phyloP scores from a whole-genome alignment of 2,888 invertebrate species.

The Cosmopolites sordidus region DNA sequence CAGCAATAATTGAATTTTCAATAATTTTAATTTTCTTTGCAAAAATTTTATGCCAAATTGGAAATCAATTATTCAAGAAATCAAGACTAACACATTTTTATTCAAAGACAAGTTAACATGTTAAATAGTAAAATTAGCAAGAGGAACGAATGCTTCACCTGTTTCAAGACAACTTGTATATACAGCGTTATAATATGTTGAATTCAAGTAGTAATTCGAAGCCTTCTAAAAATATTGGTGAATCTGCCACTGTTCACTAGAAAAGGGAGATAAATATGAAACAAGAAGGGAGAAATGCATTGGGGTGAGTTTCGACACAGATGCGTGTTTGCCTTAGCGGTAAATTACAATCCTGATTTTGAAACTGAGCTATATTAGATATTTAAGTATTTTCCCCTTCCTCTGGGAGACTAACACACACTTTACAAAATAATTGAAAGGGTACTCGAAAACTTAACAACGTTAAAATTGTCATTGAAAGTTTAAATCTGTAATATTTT shows the following conservation, averaged over 20 bases:
- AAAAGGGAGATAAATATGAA: constrained; percentile 6
- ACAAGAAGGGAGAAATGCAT: constrained; percentile 19
- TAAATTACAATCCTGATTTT: neutral
- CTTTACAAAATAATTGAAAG: neutral
- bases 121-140: too few species aligned
- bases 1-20: too few species aligned
- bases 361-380: neutral
- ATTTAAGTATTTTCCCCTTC: neutral
- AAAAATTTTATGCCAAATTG: too few species aligned
- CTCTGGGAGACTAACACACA: neutral
- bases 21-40: too few species aligned
- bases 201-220: neutral
- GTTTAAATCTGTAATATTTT: neutral
- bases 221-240: neutral
- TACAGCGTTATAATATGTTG: too few species aligned
- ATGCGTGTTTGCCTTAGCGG: constrained; percentile 2
- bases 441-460: neutral
- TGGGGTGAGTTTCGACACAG: constrained; percentile 12
- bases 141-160: too few species aligned
- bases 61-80: too few species aligned
- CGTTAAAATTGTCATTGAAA: neutral
- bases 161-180: too few species aligned
- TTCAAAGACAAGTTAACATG: too few species aligned
- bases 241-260: neutral
- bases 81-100: too few species aligned